These are phyloP conservation scores for Ceratina calcarata DNA, from an alignment of 1,140 invertebrate genomes.

Conservation along the genomic window DNA sequence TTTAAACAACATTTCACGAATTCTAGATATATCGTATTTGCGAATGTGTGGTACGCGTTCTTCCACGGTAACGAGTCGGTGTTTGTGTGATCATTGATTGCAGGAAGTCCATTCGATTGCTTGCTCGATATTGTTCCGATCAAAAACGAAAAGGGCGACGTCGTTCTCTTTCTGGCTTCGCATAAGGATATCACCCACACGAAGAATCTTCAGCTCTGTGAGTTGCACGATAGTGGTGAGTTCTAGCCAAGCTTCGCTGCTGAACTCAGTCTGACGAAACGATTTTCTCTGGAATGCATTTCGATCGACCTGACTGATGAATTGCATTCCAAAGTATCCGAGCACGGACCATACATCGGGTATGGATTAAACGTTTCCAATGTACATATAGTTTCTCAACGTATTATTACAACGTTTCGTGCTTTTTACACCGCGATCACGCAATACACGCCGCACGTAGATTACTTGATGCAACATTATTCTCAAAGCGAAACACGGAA, in stretches of 20 bases:
- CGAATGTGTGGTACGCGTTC: no score
- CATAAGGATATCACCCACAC: constrained; percentile 98
- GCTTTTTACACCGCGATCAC: constrained; percentile 51
- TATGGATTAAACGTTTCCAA: constrained; percentile 36
- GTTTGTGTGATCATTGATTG: constrained; percentile 66
- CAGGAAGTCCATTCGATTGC: constrained; percentile 96
- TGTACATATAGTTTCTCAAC: constrained; percentile 1
- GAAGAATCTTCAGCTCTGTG: constrained; percentile 89
- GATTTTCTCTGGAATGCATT: constrained; percentile 53
- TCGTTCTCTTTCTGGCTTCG: constrained; percentile 96
- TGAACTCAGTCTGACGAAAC: constrained; percentile 53
- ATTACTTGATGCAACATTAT: constrained; percentile 20
- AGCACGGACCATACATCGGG: constrained; percentile 22
- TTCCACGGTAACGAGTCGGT: neutral
- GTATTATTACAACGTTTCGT: constrained; percentile 40
- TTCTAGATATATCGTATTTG: no score
- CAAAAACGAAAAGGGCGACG: constrained; percentile 98
- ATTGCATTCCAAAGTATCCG: constrained; percentile 47
- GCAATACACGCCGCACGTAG: constrained; percentile 50
- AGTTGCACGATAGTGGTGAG: constrained; percentile 92
- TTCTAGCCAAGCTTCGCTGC: constrained; percentile 72
- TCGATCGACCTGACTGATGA: constrained; percentile 35
- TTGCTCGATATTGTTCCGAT: constrained; percentile 98
- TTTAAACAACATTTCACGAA: no score
- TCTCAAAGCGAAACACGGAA: constrained; percentile 22